Conservation (phyloP, 2,113 vertebrate species). For the Oryzias celebensis region DNA sequence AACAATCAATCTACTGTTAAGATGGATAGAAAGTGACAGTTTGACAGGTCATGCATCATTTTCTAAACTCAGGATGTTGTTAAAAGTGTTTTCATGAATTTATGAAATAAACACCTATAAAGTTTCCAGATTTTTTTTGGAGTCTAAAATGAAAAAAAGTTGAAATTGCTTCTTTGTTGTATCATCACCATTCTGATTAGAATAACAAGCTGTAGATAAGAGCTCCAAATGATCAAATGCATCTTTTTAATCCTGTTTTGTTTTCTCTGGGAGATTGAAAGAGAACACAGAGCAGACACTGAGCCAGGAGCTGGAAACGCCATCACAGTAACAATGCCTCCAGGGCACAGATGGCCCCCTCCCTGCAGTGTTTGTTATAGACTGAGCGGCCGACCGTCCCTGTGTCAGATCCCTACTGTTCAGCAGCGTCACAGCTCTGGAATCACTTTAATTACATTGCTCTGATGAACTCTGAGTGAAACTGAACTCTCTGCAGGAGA, state of each 20-base stretch:
- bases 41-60: no score
- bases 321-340: constrained; percentile 62
- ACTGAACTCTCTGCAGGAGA: neutral
- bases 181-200: constrained; percentile 9
- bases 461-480: constrained; percentile 18
- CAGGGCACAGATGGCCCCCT: constrained; percentile 39
- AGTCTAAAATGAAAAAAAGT: no score
- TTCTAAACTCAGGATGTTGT: no score
- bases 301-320: constrained; percentile 59
- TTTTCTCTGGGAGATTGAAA: constrained; percentile 3
- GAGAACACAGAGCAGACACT: constrained; percentile 37
- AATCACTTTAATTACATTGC: constrained; percentile 44
- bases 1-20: no score
- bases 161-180: neutral
- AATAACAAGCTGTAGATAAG: constrained; percentile 19
- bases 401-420: constrained; percentile 30
- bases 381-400: constrained; percentile 24
- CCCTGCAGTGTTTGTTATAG: constrained; percentile 61
- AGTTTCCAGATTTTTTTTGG: no score
- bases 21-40: no score
- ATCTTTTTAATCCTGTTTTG: constrained; percentile 31
- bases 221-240: constrained; percentile 20
- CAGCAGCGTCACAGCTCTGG: constrained; percentile 13
- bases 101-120: no score
- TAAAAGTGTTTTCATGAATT: no score